phyloP scores from a whole-genome alignment of 2,797 vertebrate genomes.

The Pelodytes ibericus region DNA sequence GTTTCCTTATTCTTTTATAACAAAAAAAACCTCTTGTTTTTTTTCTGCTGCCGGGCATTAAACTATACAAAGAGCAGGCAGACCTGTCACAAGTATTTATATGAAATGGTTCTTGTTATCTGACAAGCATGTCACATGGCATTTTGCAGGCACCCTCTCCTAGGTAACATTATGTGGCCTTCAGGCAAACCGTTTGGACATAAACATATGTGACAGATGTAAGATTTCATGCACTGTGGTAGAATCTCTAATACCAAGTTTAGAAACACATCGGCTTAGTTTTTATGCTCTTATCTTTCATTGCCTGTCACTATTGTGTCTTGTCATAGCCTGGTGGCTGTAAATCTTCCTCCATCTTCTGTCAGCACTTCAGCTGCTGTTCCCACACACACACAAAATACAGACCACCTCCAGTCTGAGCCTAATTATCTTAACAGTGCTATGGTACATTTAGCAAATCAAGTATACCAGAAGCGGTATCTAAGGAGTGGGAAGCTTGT shows the following conservation, averaged over 20 bases:
- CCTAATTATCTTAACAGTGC: background rate
- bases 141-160: no score
- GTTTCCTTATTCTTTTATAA: no score
- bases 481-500: conserved; percentile 2
- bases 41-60: no score
- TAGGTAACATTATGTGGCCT: background rate
- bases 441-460: conserved; percentile 18
- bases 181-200: background rate
- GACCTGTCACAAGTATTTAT: no score
- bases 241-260: background rate
- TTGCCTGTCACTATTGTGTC: background rate
- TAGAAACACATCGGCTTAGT: background rate
- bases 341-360: background rate
- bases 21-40: no score
- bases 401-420: conserved; percentile 14
- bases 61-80: no score
- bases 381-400: conserved; percentile 2
- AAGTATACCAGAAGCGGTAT: background rate
- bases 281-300: background rate
- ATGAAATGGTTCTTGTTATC: no score
- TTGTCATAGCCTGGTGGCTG: background rate
- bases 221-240: background rate
- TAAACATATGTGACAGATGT: conserved; percentile 5
- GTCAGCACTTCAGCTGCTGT: background rate
- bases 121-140: no score